Evolutionary conservation across 1,140 invertebrate species (phyloP).

Genomic region (Dreissena polymorpha): DNA sequence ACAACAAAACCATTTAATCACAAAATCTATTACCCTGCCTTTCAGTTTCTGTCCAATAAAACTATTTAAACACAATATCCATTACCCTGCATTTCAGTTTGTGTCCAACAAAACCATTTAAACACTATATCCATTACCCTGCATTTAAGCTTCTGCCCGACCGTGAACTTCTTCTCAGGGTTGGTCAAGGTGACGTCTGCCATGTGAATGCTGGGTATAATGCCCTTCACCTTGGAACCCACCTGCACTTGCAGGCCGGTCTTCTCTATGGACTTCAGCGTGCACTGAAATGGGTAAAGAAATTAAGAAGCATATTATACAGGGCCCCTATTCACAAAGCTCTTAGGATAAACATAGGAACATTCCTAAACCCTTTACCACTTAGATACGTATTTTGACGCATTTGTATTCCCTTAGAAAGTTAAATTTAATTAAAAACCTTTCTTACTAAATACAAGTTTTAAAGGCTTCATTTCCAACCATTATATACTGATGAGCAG

Average conservation of each 20-base stretch:
- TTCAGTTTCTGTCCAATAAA: conserved; percentile 75
- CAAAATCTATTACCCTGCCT: conserved; percentile 71
- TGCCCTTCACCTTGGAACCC: conserved; percentile 64
- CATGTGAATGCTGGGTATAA: conserved; percentile 79
- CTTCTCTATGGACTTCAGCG: conserved; percentile 57
- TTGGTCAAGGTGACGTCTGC: conserved; percentile 79
- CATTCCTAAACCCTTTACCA: too few species aligned
- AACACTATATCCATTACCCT: conserved; percentile 64
- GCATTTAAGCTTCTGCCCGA: conserved; percentile 75
- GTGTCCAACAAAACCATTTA: conserved; percentile 39
- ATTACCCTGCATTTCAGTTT: conserved; percentile 77
- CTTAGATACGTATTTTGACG: too few species aligned
- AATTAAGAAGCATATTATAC: not conserved
- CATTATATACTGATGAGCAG: too few species aligned
- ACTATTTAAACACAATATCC: not conserved
- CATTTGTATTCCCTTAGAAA: too few species aligned
- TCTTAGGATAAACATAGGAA: too few species aligned
- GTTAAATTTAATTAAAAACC: too few species aligned
- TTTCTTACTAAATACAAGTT: too few species aligned
- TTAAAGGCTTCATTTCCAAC: too few species aligned
- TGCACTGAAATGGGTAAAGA: conserved; percentile 58
- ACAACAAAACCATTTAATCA: too few species aligned
- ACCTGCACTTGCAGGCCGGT: conserved; percentile 67
- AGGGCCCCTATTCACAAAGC: too few species aligned
- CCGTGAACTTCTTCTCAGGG: conserved; percentile 73